Base-by-base conservation (phyloP, 2,888 invertebrate species). In the Ecdyonurus torrentis region DNA sequence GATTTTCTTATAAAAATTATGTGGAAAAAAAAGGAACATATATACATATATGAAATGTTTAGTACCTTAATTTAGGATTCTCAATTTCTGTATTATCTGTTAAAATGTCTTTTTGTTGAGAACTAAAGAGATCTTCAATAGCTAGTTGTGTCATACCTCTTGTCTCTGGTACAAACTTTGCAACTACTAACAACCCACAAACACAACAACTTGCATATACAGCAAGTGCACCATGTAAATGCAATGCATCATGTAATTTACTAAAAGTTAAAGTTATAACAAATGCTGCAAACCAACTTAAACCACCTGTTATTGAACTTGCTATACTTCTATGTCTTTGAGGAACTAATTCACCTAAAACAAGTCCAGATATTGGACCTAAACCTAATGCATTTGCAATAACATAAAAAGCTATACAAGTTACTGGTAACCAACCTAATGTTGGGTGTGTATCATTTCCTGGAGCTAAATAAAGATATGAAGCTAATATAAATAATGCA, bases 91-190 rank as follows among this genome's bases (percentile, higher is more conserved):
- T 5, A 60, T 60, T 15, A 19, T 20, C 25, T 2, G 24, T 24
- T 60, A 24, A 3, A 25, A 60, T 20, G 2, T 37, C 37, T 25
- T 19, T 60, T 24, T n/a, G 60, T 37, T 25, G 20, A 24, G 15
- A n/a, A n/a, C 60, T 63, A 52, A 65, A 67, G 18, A 67, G 64
- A n/a, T 64, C 61, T 62, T 67, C 67, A 50, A 67, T 66, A 7
- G 37, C 65, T 59, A 65, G 66, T 52, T 65, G 65, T 18, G 66
- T 64, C 19, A 66, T 76, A 2, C 79, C 79, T 67, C 76, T 77
- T 0, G 79, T 80, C 70, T 80, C 80, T 1, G 79, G 79, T 1
- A 79, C 70, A 59, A 70, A 72, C 61, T 72, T 69, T 61, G 70
- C 69, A 1, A 76, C 75, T 69, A 77, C 77, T 60, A 74, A 65